Evolutionary conservation across 2,888 invertebrate genomes (phyloP).

Genomic region (Micropterix aruncella): DNA sequence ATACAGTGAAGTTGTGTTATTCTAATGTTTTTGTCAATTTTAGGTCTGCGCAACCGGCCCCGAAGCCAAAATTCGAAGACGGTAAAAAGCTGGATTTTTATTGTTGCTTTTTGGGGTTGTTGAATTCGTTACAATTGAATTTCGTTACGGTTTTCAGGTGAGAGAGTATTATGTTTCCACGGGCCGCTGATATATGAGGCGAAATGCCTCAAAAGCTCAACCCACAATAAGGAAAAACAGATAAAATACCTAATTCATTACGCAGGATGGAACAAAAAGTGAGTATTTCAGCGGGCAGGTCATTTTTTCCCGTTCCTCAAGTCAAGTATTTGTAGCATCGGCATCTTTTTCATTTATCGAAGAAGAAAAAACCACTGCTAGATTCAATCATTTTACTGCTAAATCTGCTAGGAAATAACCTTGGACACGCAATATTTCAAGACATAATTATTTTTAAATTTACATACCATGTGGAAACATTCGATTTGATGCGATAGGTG

Average conservation of each 20-base stretch:
- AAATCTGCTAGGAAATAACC: no score
- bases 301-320: no score
- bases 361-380: no score
- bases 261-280: slow-evolving; percentile 98
- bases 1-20: no score
- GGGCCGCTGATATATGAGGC: slow-evolving; percentile 94
- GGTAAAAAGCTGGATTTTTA: slow-evolving; percentile 42
- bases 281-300: slow-evolving; percentile 27
- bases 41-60: slow-evolving; percentile 34
- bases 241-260: slow-evolving; percentile 90
- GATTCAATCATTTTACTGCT: no score
- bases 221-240: slow-evolving; percentile 70
- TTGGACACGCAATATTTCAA: no score
- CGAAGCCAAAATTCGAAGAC: slow-evolving; percentile 60
- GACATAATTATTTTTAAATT: no score
- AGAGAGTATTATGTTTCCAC: slow-evolving; percentile 89
- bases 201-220: slow-evolving; percentile 76
- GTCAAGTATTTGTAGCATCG: no score
- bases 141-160: slow-evolving; percentile 41
- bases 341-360: no score
- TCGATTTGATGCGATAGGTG: no score
- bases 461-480: no score
- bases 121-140: background rate
- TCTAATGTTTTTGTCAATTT: no score
- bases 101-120: slow-evolving; percentile 5